These are phyloP conservation scores for Spea multiplicata DNA, from an alignment of 2,113 vertebrate species.

Conservation along the genomic window DNA sequence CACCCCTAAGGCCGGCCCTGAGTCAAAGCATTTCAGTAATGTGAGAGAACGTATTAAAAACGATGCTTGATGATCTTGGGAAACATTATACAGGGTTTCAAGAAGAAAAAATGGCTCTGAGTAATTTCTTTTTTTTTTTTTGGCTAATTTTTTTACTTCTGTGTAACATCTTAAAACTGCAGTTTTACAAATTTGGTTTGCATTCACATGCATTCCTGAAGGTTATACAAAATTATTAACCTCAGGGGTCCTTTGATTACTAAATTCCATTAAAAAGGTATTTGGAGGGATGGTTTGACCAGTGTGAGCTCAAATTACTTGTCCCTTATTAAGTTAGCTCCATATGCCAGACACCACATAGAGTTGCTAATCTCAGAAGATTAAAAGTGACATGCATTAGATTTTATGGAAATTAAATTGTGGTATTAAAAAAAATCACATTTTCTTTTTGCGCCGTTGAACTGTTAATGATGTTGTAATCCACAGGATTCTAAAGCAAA, in stretches of 20 bases:
- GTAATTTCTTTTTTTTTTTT: too few species aligned
- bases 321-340: neutral
- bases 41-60: too few species aligned
- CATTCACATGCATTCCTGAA: neutral
- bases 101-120: too few species aligned
- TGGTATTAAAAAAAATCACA: too few species aligned
- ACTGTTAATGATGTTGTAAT: neutral
- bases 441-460: neutral
- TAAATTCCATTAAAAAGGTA: constrained; percentile 8
- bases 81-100: too few species aligned
- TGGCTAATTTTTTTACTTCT: too few species aligned
- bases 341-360: neutral
- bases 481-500: neutral
- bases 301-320: neutral
- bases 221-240: neutral
- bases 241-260: neutral
- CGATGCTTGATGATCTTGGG: too few species aligned
- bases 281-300: neutral
- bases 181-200: too few species aligned
- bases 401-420: too few species aligned
- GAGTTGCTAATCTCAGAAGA: neutral
- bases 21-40: too few species aligned
- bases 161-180: too few species aligned
- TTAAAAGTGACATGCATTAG: neutral
- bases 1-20: too few species aligned